Percentiles rank a stretch among this genome's conserved stretches.
Evolutionary conservation across 53 echinoderm and acorn worm species (phyloP).

Genomic region (Paracentrotus lividus): DNA sequence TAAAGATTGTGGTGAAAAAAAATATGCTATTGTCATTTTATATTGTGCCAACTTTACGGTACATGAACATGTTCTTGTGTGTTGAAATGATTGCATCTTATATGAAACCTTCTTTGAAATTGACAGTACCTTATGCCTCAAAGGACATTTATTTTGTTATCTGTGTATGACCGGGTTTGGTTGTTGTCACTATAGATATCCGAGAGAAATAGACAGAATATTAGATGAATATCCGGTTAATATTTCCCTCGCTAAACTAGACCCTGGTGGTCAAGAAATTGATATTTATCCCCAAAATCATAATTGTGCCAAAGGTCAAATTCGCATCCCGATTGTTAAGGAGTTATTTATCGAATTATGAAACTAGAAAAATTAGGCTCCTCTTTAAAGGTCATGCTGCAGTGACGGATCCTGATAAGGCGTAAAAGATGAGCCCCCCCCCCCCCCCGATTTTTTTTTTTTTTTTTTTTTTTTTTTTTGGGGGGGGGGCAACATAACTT

Average conservation of each 20-base stretch:
- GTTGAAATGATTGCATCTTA: too few relatives aligned
- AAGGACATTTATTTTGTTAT: conserved; percentile 5
- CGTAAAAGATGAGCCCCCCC: too few relatives aligned
- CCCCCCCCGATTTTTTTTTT: too few relatives aligned
- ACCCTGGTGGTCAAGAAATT: neutral
- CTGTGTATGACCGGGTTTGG: neutral
- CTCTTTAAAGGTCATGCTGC: too few relatives aligned
- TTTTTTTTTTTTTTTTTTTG: too few relatives aligned
- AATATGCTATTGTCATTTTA: too few relatives aligned
- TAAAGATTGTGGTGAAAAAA: too few relatives aligned
- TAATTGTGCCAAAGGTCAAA: neutral
- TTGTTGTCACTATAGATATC: conserved; percentile 40
- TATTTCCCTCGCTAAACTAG: neutral
- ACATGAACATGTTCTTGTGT: too few relatives aligned
- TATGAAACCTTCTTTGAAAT: too few relatives aligned
- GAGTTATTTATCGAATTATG: conserved; percentile 22
- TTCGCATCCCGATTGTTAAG: neutral
- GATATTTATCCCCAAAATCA: conserved; percentile 1
- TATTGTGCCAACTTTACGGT: too few relatives aligned
- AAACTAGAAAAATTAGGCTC: neutral
- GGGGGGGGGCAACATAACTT: too few relatives aligned
- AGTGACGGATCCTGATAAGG: too few relatives aligned
- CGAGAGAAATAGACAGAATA: conserved; percentile 23
- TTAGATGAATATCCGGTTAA: conserved; percentile 34
- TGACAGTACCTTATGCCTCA: neutral